These are phyloP conservation scores for Trichomycterus rosablanca DNA, from an alignment of 2,113 vertebrate species.

Conservation along the genomic window DNA sequence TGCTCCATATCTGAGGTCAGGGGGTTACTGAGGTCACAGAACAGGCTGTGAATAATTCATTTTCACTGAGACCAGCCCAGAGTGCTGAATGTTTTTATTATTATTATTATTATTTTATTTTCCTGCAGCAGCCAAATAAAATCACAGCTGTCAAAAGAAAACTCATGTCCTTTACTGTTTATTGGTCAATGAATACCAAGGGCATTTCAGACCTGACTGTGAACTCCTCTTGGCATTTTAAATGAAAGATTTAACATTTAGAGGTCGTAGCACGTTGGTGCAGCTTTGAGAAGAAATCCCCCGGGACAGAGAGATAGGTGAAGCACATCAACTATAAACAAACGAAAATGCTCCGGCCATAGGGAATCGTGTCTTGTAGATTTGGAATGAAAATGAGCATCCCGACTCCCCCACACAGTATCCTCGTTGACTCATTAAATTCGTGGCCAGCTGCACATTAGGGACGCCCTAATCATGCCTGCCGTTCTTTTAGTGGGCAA, in stretches of 20 bases:
- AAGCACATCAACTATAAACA: conserved; percentile 39
- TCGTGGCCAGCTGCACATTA: neutral
- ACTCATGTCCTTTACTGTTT: neutral
- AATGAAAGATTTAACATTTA: conserved; percentile 18
- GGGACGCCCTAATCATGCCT: neutral
- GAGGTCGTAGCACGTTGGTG: neutral
- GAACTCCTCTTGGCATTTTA: conserved; percentile 22
- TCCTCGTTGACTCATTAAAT: neutral
- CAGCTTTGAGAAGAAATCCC: conserved; percentile 16
- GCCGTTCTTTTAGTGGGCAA: conserved; percentile 2
- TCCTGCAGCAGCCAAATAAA: conserved; percentile 18
- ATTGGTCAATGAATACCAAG: neutral
- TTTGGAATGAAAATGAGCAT: neutral
- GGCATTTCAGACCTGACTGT: conserved; percentile 5
- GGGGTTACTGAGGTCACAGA: conserved; percentile 1
- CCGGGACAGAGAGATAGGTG: conserved; percentile 17
- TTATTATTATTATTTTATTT: conserved; percentile 5
- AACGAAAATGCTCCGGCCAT: conserved; percentile 29
- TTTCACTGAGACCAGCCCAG: conserved; percentile 14
- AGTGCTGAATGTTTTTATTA: conserved; percentile 3
- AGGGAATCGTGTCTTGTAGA: conserved; percentile 7
- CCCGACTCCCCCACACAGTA: neutral
- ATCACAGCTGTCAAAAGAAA: conserved; percentile 18
- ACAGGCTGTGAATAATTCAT: conserved; percentile 24
- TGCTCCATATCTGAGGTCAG: conserved; percentile 1